A percentile compares a stretch with the other conserved stretches of the same genome.
These are phyloP conservation scores for Notolepis coatsorum DNA, from an alignment of 2,797 vertebrate species.

Conservation along the genomic window DNA sequence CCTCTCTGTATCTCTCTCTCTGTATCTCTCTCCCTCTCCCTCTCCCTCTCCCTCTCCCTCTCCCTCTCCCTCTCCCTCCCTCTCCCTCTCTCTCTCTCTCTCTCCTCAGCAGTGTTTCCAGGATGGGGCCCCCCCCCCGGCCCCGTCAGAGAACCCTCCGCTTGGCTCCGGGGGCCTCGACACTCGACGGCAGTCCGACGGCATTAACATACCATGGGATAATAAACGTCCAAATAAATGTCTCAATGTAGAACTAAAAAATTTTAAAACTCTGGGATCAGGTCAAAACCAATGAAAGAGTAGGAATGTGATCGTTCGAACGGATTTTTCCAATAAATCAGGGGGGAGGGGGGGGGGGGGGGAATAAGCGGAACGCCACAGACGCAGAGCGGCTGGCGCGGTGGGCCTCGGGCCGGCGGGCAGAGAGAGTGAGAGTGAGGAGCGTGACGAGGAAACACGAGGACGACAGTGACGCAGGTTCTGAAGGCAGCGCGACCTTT, in stretches of 20 bases:
- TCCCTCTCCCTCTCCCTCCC: constrained; percentile 1
- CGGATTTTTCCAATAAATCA: constrained; percentile 35
- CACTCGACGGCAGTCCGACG: constrained; percentile 17
- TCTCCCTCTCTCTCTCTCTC: constrained; percentile 4
- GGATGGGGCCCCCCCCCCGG: constrained; percentile 22
- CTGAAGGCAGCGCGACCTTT: constrained; percentile 71
- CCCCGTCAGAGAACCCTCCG: constrained; percentile 23
- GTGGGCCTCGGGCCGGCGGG: no score
- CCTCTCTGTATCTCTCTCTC: no score
- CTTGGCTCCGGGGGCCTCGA: constrained; percentile 31
- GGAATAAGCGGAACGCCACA: constrained; percentile 56
- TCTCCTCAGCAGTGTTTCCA: constrained; percentile 36
- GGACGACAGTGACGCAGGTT: constrained; percentile 67
- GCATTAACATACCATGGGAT: constrained; percentile 19
- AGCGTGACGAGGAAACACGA: constrained; percentile 63
- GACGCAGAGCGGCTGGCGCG: constrained; percentile 50
- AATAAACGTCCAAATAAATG: constrained; percentile 19
- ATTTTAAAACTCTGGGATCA: constrained; percentile 1
- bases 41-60: constrained; percentile 7
- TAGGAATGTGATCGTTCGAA: constrained; percentile 17
- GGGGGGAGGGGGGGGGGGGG: no score
- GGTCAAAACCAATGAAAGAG: constrained; percentile 4
- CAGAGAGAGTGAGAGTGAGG: no score
- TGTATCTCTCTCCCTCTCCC: neutral
- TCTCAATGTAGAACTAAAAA: constrained; percentile 17